Percentiles rank a stretch among this genome's conserved stretches.
These are phyloP conservation scores for Genyomyrus donnyi DNA, from an alignment of 2,113 vertebrate genomes.

Conservation along the genomic window DNA sequence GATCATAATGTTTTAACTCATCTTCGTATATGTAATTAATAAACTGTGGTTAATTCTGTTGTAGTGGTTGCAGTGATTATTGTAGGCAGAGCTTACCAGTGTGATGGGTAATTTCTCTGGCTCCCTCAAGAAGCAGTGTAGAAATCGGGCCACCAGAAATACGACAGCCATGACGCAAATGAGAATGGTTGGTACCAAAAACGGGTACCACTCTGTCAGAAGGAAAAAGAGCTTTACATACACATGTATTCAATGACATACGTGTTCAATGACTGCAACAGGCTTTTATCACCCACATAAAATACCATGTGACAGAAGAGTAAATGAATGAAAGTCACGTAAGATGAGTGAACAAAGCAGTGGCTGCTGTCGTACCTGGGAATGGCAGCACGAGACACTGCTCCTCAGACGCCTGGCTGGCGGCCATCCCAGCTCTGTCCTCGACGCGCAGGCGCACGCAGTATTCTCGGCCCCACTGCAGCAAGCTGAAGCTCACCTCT, in stretches of 20 bases:
- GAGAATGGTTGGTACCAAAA: slow-evolving; percentile 28
- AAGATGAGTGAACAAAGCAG: not conserved
- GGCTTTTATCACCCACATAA: not conserved
- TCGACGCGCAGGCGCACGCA: slow-evolving; percentile 47
- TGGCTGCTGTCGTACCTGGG: slow-evolving; percentile 39
- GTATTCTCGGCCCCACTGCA: slow-evolving; percentile 44
- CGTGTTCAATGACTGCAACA: not conserved
- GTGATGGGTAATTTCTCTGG: slow-evolving; percentile 51
- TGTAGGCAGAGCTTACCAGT: slow-evolving; percentile 45
- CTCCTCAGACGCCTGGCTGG: slow-evolving; percentile 28
- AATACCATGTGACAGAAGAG: not conserved
- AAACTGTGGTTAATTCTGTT: not conserved
- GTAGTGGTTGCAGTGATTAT: not conserved
- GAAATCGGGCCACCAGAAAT: not conserved
- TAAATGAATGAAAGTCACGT: not conserved
- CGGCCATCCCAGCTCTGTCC: fast-evolving
- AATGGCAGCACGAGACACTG: slow-evolving; percentile 48
- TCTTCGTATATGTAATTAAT: not conserved
- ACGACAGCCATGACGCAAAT: slow-evolving; percentile 25
- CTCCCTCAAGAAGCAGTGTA: slow-evolving; percentile 45
- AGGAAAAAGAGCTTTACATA: slow-evolving; percentile 6
- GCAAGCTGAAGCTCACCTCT: slow-evolving; percentile 32
- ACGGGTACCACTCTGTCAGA: slow-evolving; percentile 37
- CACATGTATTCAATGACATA: not conserved
- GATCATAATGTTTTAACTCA: not conserved